phyloP scores from a whole-genome alignment of 2,797 vertebrate species.

The Salarias fasciatus region DNA sequence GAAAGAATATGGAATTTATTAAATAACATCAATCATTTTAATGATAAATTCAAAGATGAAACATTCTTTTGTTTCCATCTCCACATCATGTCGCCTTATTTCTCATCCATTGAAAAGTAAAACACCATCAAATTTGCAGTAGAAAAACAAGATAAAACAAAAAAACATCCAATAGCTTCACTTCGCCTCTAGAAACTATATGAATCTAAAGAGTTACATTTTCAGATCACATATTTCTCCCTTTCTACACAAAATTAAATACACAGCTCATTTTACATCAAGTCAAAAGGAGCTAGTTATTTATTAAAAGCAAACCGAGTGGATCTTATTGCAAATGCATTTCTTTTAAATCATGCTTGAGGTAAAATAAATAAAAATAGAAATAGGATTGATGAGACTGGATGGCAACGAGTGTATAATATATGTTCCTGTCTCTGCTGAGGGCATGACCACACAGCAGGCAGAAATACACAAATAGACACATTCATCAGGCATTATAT shows the following conservation, averaged over 20 bases:
- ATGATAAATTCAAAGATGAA: conserved; percentile 1
- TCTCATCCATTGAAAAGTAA: conserved; percentile 11
- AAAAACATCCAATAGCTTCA: background rate
- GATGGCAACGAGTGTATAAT: conserved; percentile 14
- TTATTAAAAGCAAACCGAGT: conserved; percentile 1
- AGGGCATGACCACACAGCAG: conserved; percentile 1
- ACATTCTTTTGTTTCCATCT: background rate
- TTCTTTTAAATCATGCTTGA: background rate
- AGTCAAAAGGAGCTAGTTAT: conserved; percentile 3
- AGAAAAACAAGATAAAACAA: conserved; percentile 11
- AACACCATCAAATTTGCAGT: conserved; percentile 2
- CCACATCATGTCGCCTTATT: background rate
- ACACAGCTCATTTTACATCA: conserved; percentile 22
- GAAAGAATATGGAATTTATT: conserved; percentile 51
- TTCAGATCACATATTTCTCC: conserved; percentile 19
- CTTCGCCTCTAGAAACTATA: conserved; percentile 2
- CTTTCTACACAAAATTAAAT: conserved; percentile 34
- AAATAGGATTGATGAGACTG: background rate
- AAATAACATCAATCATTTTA: conserved; percentile 14
- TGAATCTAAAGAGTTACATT: conserved; percentile 16
- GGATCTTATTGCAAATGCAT: conserved; percentile 7
- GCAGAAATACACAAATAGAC: conserved; percentile 17
- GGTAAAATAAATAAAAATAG: conserved; percentile 26
- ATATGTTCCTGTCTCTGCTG: background rate
- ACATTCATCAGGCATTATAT: background rate